Evolutionary conservation across 2,113 vertebrate genomes (phyloP), one percentile per base, ranked within the genome.

Genomic region (Atrichornis clamosus): DNA sequence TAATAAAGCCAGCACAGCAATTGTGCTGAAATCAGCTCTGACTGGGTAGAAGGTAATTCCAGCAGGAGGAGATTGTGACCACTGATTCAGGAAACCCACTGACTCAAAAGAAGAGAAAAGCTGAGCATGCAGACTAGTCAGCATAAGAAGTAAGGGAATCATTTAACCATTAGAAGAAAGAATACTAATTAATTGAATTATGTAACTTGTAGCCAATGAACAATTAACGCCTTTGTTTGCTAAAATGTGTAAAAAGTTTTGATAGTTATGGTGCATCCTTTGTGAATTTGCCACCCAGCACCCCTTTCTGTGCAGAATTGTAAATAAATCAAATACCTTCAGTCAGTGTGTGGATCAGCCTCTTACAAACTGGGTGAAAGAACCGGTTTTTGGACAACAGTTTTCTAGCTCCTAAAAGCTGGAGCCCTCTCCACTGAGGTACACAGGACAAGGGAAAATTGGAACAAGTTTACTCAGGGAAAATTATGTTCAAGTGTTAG

Each of bases 221-320:
- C 0, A 0, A 0, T 55, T 42, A 62, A 55, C 35, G 26, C 17
- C 41, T 62, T 62, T 60, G 8, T 33, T 39, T 37, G 28, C 20
- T 75, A 35, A 75, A 68, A 67, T 50, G 7, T 30, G 10, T 35
- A 39, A 53, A 77, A 47, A 35, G 11, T 20, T 4, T 26, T 68
- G n/a, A 27, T 18, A 75, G 17, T 47, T 21, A 35, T 55, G 14
- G 10, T 47, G 39, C 47, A 62, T 41, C 13, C 41, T 47, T 47
- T 42, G 47, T 47, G 56, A 46, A 42, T 56, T 56, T 63, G 32
- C 41, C 35, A 42, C 32, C 18, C 35, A 37, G 27, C 7, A 33
- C 32, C 22, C 46, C 26, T 23, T 69, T 49, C 49, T 49, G 22
- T 37, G 15, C 55, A 42, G 18, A 62, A 62, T 30, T 49, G 18